A percentile compares a stretch with the other conserved stretches of the same genome.
Evolutionary conservation across 2,113 vertebrate species (phyloP).

Genomic region (Baryphthengus martii): DNA sequence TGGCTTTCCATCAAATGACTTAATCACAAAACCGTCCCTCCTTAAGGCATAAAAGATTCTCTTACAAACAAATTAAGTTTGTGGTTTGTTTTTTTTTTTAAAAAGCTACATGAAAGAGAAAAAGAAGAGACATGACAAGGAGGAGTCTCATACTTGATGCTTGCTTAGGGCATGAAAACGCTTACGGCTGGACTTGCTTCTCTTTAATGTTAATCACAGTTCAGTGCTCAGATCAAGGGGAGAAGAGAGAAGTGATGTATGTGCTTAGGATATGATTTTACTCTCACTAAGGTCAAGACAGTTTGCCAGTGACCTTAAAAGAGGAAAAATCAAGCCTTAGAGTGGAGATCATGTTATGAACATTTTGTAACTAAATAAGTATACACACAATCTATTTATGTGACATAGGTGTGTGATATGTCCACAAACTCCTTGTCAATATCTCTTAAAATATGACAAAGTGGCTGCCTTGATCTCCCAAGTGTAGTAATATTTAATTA

Average conservation of each 20-base stretch:
- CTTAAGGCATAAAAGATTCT: neutral
- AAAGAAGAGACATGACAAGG: neutral
- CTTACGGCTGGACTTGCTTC: neutral
- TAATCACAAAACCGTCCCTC: neutral
- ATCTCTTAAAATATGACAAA: neutral
- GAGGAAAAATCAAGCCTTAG: neutral
- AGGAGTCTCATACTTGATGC: neutral
- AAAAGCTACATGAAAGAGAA: neutral
- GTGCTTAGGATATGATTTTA: neutral
- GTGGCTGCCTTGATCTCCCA: neutral
- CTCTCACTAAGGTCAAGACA: neutral
- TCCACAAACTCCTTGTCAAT: neutral
- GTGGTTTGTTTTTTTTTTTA: neutral
- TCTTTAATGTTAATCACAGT: neutral
- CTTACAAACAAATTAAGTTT: neutral
- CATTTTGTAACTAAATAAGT: neutral
- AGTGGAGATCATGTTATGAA: neutral
- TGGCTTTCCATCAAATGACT: neutral
- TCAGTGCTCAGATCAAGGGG: neutral
- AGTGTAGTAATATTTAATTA: slow-evolving; percentile 33
- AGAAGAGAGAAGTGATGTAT: neutral
- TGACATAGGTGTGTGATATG: neutral
- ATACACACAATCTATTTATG: neutral
- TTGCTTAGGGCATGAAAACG: neutral
- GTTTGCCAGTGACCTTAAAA: neutral